Base-by-base conservation (phyloP, 1,140 invertebrate species). In the Mercenaria mercenaria region DNA sequence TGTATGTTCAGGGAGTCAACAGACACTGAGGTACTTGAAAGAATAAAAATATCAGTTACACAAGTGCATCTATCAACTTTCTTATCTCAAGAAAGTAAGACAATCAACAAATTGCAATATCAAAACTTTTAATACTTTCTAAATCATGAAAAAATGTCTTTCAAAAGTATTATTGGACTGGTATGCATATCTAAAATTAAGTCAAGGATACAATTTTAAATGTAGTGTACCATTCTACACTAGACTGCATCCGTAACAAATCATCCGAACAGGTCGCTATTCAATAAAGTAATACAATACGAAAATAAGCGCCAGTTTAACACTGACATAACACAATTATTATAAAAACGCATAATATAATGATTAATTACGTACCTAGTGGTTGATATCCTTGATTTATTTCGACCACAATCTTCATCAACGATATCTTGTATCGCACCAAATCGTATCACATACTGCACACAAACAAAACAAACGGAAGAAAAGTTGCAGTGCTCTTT, bases 291-390 rank as follows among this genome's bases (percentile, higher is more conserved):
- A 79, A 79, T 37, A 50, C 32, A 37, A 79, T 34, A 37, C 26
- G 1, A 59, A 79, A 79, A 56, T 79, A 32, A 79, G 76, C 32
- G 76, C 15, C 29, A 56, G 34, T 79, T 79, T 52, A 0, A 32
- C 29, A 56, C 11, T 79, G 76, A 79, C 76, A 79, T 56, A 37
- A 79, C 26, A 56, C 18, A 26, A 79, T 79, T 50, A 79, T 52
- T 50, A 79, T 79, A 26, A 79, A 79, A 79, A 29, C 76, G 56
- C 43, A 79, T 79, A 79, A 56, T 79, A 79, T 79, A 79, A 56
- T 79, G 76, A 79, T 79, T 79, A 79, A 79, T 79, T 79, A 56
- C 76, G 15, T 79, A 79, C 76, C 76, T 79, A n/a, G 26, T 56
- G 1, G n/a, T 11, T 39, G 76, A 79, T 79, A 79, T 23, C 76